Evolutionary conservation across 2,888 invertebrate species (phyloP), one percentile per base, ranked within the genome.

Genomic region (Lasioglossum vierecki): DNA sequence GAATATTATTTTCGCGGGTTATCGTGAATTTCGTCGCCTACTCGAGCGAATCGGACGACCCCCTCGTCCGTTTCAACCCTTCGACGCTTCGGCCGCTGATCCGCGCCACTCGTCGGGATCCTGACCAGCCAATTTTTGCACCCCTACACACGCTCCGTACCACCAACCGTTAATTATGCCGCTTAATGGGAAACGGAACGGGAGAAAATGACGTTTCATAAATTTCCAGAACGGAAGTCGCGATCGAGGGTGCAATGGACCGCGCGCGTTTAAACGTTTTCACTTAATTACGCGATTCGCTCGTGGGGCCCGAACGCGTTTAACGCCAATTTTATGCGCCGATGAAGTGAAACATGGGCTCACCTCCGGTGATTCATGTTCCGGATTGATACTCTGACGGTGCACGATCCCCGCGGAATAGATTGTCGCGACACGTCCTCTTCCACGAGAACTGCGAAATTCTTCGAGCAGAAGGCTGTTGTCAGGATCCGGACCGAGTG

Each of bases 231-330:
- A n/a, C 63, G 57, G 41, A 74, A 75, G 71, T 84, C 71, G 78
- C 26, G 76, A 83, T 84, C 79, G 75, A 22, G 79, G 72, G 66
- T 66, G 70, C 79, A 84, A 83, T 83, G 84, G 71, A 57, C 66
- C 83, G 74, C 75, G 83, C 66, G 73, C 72, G 83, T 76, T 84
- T 83, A 79, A 83, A 84, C 75, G 84, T 84, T 84, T 84, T 79
- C 84, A 83, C 83, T 84, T 84, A 84, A 84, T 84, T 84, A 84
- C 83, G 76, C 79, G 84, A 83, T 84, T 83, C 79, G 83, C 44
- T 66, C 83, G 76, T 75, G 30, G 79, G 18, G 13, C 35, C 8
- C 41, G 72, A 15, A 53, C 75, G 72, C 83, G 79, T 84, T 84
- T 76, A 76, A 84, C 71, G 79, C 57, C 75, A 76, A 83, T 84